Evolutionary conservation across 1,140 invertebrate species (phyloP), one percentile per base, ranked within the genome.

Genomic region (Atta texana): DNA sequence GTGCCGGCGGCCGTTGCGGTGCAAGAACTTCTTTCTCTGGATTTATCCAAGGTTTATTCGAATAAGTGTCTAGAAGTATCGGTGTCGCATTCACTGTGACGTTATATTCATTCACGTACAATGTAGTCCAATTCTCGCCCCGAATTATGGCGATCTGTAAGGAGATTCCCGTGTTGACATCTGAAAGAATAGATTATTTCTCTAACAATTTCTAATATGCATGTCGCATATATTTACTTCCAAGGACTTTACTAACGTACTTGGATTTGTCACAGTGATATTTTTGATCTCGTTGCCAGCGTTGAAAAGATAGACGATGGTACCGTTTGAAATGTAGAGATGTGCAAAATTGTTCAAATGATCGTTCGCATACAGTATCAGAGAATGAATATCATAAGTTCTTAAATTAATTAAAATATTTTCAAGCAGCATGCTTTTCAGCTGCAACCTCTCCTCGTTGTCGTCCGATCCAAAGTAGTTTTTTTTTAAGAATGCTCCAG

Each of bases 321-420:
- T 97, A 1, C 97, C 97, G 85, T 97, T 97, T 78, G 97, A 96
- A 49, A 99, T 97, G 94, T 98, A 98, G 10, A 99, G 93, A 94
- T 99, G 98, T 59, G 98, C 97, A 94, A 99, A 99, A 94, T 99
- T 99, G 90, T 99, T 99, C 57, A 98, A 95, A 94, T 99, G 97
- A 95, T 99, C 98, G 93, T 99, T 98, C 6, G 98, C 98, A 92
- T 99, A 99, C 0, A 99, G 95, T 28, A 99, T 97, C 76, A 99
- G 93, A 0, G 98, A 97, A 88, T 97, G 96, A 49, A 96, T 96
- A 89, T 98, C 98, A 92, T 98, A 98, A 0, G 98, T 99, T 87
- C 98, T 95, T 64, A 99, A 95, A 94, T 98, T 99, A 74, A 99
- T 96, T 8, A 98, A 95, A 68, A 99, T 97, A 88, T 98, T 97